phyloP scores from a whole-genome alignment of 2,797 vertebrate genomes.

The Pangasius larnaudii region DNA sequence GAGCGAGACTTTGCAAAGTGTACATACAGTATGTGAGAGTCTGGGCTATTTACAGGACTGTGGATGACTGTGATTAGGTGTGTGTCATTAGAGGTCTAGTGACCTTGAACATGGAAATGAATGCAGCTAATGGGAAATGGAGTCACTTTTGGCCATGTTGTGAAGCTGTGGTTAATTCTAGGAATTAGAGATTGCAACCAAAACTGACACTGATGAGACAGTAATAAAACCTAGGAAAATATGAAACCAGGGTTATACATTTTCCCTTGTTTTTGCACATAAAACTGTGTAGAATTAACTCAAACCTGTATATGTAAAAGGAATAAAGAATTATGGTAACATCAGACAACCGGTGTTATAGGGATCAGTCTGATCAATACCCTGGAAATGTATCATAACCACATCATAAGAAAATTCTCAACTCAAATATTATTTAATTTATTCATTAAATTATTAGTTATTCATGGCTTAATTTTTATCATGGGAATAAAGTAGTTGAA shows the following conservation, averaged over 20 bases:
- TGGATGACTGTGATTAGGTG: background rate
- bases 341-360: background rate
- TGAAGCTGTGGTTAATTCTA: background rate
- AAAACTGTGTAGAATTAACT: background rate
- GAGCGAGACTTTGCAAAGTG: background rate
- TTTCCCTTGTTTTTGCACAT: background rate
- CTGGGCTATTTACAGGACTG: background rate
- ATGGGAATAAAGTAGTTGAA: background rate
- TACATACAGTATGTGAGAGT: background rate
- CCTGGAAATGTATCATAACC: background rate
- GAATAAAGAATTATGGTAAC: background rate
- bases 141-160: background rate
- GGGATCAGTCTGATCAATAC: background rate
- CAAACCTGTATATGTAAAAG: background rate
- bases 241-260: background rate
- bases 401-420: background rate
- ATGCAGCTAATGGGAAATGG: background rate
- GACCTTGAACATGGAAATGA: background rate
- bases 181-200: background rate
- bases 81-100: background rate
- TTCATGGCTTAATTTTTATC: too few relatives aligned
- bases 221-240: background rate
- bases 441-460: too few relatives aligned
- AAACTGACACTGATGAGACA: background rate
- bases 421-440: background rate